Evolutionary conservation across 2,888 invertebrate species (phyloP), one percentile per base, ranked within the genome.

Genomic region (Abrostola triplasia): DNA sequence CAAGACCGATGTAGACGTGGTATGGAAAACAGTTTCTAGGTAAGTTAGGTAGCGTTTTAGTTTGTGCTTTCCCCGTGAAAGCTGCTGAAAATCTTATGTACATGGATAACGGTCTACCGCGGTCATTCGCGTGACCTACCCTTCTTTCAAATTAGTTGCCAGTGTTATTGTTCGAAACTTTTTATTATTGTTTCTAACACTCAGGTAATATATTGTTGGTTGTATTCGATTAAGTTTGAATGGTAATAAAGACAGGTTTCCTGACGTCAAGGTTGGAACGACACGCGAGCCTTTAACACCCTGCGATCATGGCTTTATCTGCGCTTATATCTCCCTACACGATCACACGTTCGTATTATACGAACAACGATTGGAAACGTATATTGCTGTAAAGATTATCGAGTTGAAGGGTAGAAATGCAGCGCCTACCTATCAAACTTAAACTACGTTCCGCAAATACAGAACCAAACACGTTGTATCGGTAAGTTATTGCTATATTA

Each of bases 181-280:
- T 80, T 81, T 80, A 80, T 70, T 70, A 61, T 79, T 74, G 69
- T 77, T 80, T 77, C 71, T 69, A 81, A 77, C 78, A 83, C 80
- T 79, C 65, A 56, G 73, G 67, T 83, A 80, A 84, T 84, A 83
- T 87, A 84, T 84, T 79, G 83, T 82, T 66, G 79, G 83, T 84
- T 81, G 88, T 88, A 84, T 88, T 88, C 85, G 89, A 90, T 91
- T 91, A 90, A 90, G 83, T 89, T 89, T 82, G 89, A 88, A 90
- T 89, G 82, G 88, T 84, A 85, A 89, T 90, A 90, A 89, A 89
- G 81, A 84, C 79, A 81, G 83, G 76, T 69, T 80, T 74, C 73
- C 78, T 76, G 65, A 69, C 67, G 66, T 76, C 88, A 90, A 92
- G 92, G 92, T 75, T 84, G 81, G 48, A 66, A 70, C 67, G 84